A percentile compares a stretch with the other conserved stretches of the same genome.
Evolutionary conservation across 2,113 vertebrate genomes (phyloP).

Genomic region (Larimichthys crocea): DNA sequence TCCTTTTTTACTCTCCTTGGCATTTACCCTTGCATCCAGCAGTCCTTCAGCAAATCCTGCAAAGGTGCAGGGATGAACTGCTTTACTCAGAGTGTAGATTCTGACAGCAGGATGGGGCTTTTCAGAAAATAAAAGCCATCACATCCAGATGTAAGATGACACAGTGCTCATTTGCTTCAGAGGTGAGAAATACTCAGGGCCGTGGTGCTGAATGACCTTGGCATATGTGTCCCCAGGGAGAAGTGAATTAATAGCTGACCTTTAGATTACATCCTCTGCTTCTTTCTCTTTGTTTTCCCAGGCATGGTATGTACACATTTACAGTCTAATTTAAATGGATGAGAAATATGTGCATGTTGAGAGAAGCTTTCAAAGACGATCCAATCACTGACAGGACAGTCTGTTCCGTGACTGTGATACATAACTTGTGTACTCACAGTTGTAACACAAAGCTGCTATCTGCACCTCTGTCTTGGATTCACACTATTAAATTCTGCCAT

Average conservation of each 20-base stretch:
- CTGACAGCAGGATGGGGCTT: conserved; percentile 42
- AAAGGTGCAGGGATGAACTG: conserved; percentile 2
- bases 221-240: conserved; percentile 65
- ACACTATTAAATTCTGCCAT: neutral
- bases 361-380: neutral
- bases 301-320: conserved; percentile 12
- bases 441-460: neutral
- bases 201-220: conserved; percentile 64
- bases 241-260: conserved; percentile 76
- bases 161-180: conserved; percentile 66
- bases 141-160: conserved; percentile 70
- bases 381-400: neutral
- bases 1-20: neutral
- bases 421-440: neutral
- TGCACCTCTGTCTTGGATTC: neutral
- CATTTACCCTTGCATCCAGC: neutral
- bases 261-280: conserved; percentile 56
- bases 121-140: conserved; percentile 53
- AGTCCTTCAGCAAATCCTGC: neutral
- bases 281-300: conserved; percentile 31
- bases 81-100: conserved; percentile 27
- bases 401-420: neutral
- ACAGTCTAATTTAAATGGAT: neutral
- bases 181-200: conserved; percentile 75
- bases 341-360: neutral